Evolutionary conservation across 2,797 vertebrate species (phyloP), one percentile per base, ranked within the genome.

Genomic region (Orientallactaga sibirica): DNA sequence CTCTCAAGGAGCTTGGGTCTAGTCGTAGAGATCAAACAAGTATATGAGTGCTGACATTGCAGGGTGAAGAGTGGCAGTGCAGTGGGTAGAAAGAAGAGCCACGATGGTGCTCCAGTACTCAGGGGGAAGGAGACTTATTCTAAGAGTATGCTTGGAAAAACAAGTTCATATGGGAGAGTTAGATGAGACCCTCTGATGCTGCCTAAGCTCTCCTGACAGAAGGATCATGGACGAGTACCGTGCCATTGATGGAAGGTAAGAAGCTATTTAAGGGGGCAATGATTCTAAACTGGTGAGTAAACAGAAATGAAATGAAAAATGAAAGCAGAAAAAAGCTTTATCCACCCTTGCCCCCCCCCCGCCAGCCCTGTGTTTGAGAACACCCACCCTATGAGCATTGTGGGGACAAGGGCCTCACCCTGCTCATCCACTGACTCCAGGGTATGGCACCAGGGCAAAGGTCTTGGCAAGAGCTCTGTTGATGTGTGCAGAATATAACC

Each of bases 261-360:
- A 14, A 14, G 64, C 37, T 37, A 10, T 66, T 55, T 22, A 67
- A 58, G n/a, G 58, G n/a, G 52, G 33, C 22, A 77, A 55, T 58
- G 77, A 81, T 43, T 74, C 83, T 41, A 87, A 62, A 25, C 61
- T 52, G 76, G 22, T 18, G n/a, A 87, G 88, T 70, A 62, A 87
- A 20, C 24, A 20, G 70, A 87, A 95, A 75, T 43, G 41, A 68
- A 88, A 75, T 11, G 20, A 29, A 27, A 48, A 79, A 79, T n/a
- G 55, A 86, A 74, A 86, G 43, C 27, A 66, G 25, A 52, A 24
- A 20, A 67, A 73, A 80, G n/a, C 41, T 84, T 62, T 48, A 8
- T 48, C 5, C 48, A 48, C 48, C 10, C 55, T 58, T 62, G 52
- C 10, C 58, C 83, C 86, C 27, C 20, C 33, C 33, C 33, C 33